phyloP scores from a whole-genome alignment of 2,888 invertebrate genomes.

The Cheilosia vulpina region DNA sequence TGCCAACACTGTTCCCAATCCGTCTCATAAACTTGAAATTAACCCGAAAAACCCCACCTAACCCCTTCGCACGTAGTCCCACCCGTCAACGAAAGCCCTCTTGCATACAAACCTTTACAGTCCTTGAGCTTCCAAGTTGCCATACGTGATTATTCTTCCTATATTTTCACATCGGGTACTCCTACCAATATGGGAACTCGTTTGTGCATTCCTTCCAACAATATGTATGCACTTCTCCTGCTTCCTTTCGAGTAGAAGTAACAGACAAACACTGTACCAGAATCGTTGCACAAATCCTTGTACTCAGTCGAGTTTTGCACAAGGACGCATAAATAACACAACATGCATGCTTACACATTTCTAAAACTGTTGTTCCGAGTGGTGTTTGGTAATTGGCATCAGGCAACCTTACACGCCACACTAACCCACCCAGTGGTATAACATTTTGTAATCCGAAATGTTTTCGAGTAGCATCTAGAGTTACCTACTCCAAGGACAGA shows the following conservation, averaged over 20 bases:
- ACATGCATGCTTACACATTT: conserved; percentile 36
- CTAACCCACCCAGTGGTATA: conserved; percentile 45
- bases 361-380: conserved; percentile 54
- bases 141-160: conserved; percentile 6
- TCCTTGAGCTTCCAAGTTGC: not conserved
- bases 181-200: not conserved
- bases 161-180: not conserved
- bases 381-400: conserved; percentile 67
- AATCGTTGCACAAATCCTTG: conserved; percentile 27
- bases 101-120: too few relatives aligned
- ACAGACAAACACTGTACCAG: not conserved
- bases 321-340: conserved; percentile 60
- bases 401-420: conserved; percentile 49
- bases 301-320: conserved; percentile 50
- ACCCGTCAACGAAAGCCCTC: too few relatives aligned
- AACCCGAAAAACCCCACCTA: too few relatives aligned
- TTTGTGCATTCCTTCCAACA: not conserved
- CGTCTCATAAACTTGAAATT: too few relatives aligned
- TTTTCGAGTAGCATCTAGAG: conserved; percentile 27
- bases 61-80: too few relatives aligned
- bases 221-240: not conserved
- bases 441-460: conserved; percentile 48
- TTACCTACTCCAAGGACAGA: conserved; percentile 23
- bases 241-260: not conserved
- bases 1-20: too few relatives aligned